Evolutionary conservation across 2,113 vertebrate species (phyloP).

Genomic region (Acrocephalus arundinaceus): DNA sequence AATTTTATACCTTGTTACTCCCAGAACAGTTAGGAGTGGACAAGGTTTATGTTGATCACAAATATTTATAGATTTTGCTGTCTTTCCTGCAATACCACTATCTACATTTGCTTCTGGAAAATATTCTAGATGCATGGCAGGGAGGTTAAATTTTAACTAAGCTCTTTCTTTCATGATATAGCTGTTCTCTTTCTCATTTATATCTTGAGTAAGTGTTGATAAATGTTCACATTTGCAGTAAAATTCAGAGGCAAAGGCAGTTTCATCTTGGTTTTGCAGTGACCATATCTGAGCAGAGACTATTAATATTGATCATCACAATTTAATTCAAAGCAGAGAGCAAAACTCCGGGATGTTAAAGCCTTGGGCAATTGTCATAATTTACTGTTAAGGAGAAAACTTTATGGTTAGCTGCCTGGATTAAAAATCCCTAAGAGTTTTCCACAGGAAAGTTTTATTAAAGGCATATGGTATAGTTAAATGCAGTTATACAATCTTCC

Average conservation of each 20-base stretch:
- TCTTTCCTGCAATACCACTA: not conserved
- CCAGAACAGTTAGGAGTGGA: not conserved
- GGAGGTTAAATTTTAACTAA: conserved; percentile 41
- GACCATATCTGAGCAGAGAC: conserved; percentile 19
- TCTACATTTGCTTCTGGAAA: conserved; percentile 6
- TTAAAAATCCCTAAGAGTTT: conserved; percentile 35
- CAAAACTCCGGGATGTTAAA: not conserved
- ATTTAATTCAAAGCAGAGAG: conserved; percentile 27
- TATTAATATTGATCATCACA: conserved; percentile 58
- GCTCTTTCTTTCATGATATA: not conserved
- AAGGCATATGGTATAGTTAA: not conserved
- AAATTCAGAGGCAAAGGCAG: conserved; percentile 4
- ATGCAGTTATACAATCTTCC: not conserved
- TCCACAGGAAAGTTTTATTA: conserved; percentile 7
- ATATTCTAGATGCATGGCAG: not conserved
- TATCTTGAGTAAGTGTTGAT: conserved; percentile 4
- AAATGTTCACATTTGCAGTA: conserved; percentile 37
- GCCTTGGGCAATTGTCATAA: not conserved
- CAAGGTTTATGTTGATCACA: not conserved
- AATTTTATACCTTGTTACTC: not conserved
- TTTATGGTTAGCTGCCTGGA: not conserved
- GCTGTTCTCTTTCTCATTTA: conserved; percentile 30
- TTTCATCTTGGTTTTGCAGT: conserved; percentile 22
- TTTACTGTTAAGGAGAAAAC: conserved; percentile 22
- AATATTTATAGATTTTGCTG: conserved; percentile 8